These are phyloP conservation scores for Aplysina aerophoba DNA, from an alignment of 37 sponge, comb jelly and placozoan species.

Conservation along the genomic window DNA sequence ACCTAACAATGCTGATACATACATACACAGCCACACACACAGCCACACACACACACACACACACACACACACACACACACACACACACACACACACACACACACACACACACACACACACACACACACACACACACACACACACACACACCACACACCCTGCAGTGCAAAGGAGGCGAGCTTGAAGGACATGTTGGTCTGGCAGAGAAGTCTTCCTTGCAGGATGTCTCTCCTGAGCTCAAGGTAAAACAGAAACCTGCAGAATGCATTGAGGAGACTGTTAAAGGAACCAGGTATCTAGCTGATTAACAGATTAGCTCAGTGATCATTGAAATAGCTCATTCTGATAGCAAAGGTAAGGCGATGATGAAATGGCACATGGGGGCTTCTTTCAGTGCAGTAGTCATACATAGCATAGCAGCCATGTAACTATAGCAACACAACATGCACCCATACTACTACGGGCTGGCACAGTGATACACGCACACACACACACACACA, in stretches of 20 bases:
- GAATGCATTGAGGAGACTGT: too few relatives aligned
- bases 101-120: slow-evolving; percentile 19
- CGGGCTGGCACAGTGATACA: too few relatives aligned
- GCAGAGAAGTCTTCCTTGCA: slow-evolving; percentile 66
- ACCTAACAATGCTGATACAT: neutral
- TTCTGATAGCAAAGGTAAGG: too few relatives aligned
- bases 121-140: slow-evolving; percentile 24
- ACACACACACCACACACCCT: slow-evolving; percentile 53
- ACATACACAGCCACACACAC: slow-evolving; percentile 6
- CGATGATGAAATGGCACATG: too few relatives aligned
- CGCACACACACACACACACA: too few relatives aligned
- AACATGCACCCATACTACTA: too few relatives aligned
- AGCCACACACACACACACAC: slow-evolving; percentile 22
- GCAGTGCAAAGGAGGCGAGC: slow-evolving; percentile 85
- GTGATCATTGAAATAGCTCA: too few relatives aligned
- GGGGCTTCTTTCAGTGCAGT: too few relatives aligned
- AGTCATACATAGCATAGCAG: too few relatives aligned
- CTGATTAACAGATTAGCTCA: too few relatives aligned
- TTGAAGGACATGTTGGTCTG: slow-evolving; percentile 66
- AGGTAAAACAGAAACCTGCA: slow-evolving; percentile 76
- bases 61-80: slow-evolving; percentile 14
- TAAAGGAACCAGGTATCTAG: too few relatives aligned
- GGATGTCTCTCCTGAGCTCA: slow-evolving; percentile 68
- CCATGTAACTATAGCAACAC: too few relatives aligned
- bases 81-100: slow-evolving; percentile 29